Conservation (phyloP, 2,113 vertebrate genomes). For the Zonotrichia leucophrys region DNA sequence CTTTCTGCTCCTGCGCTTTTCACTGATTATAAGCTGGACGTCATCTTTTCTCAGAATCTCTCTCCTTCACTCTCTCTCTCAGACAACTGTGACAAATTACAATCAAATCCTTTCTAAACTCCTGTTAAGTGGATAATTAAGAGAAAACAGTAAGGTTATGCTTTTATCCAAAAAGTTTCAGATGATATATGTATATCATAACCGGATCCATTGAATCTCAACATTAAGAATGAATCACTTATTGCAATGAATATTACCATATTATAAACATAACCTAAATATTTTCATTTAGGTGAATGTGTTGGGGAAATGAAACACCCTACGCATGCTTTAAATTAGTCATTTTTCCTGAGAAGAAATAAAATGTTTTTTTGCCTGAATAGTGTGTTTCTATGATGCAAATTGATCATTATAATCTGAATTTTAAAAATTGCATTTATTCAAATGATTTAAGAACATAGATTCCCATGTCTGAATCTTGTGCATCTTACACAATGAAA, state of each 20-base stretch:
- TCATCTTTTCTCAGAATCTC: background rate
- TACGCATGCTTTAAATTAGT: background rate
- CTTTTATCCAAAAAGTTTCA: background rate
- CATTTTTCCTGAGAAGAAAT: background rate
- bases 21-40: background rate
- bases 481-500: background rate
- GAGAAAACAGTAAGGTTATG: background rate
- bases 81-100: background rate
- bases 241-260: background rate
- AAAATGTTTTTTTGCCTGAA: background rate
- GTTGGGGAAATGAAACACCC: background rate
- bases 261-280: background rate
- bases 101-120: background rate
- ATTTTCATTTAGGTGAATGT: background rate
- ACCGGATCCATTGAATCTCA: background rate
- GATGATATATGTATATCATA: accelerated
- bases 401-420: background rate
- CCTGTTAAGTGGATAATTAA: background rate
- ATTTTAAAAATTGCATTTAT: background rate
- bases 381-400: background rate
- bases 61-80: background rate
- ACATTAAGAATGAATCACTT: background rate
- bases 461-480: background rate
- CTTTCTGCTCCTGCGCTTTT: background rate
- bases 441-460: background rate